Base-by-base conservation (phyloP, 2,797 vertebrate species). In the Rhinella marina region DNA sequence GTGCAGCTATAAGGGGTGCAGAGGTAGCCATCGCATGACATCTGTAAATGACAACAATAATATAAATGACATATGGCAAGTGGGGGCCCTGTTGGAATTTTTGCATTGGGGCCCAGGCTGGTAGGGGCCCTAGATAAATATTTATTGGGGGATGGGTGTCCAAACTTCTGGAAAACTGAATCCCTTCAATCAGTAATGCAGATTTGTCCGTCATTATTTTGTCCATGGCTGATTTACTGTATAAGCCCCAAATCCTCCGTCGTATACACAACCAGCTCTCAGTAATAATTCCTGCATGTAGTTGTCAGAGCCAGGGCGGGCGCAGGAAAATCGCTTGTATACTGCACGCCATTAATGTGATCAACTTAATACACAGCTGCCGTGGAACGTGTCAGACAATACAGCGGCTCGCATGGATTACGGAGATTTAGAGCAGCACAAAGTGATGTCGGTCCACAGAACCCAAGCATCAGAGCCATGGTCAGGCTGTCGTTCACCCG, bases 311-410 rank as follows among this genome's bases (percentile, higher is more conserved):
- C 57, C 80, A 48, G 57, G 23, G 59, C 32, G n/a, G 66, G 14
- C 17, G 32, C 32, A 50, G 61, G 80, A 14, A 66, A 62, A 82
- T 82, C 61, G 66, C 48, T 82, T 82, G 80, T 82, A 64, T 64
- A 50, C 61, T 66, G 80, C 32, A 64, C 66, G 25, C 9, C 82
- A 27, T 83, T 64, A 83, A 83, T 83, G 82, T 72, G 82, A 83
- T 83, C 66, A 83, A 57, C 61, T 27, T 82, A 27, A 70, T 68
- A 70, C 64, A 83, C 61, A 57, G 56, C 72, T 27, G 64, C 48
- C 81, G 70, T 7, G 56, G 81, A 68, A 23, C 52, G 81, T 70
- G 48, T 56, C 64, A 56, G 82, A 72, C 64, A 83, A 83, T 56
- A 29, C 50, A 52, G 29, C 52, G 23, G 54, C 66, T 52, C 64